Base-by-base conservation (phyloP, 1,140 invertebrate species). In the Bombus waltoni region DNA sequence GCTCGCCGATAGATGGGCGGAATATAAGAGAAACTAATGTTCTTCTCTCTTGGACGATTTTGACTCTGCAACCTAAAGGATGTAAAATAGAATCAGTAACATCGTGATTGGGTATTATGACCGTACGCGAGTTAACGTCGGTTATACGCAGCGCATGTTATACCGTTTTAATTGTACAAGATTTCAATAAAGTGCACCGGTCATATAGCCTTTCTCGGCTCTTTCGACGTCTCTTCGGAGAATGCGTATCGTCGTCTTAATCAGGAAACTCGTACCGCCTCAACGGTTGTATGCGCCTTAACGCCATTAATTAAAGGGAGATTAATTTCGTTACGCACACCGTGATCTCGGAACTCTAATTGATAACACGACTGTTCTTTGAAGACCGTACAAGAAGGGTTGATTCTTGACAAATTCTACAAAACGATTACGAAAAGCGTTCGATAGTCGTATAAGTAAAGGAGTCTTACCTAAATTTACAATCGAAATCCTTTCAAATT, bases 311-410 rank as follows among this genome's bases (percentile, higher is more conserved):
- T 85, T 85, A 85, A 85, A 68, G 53, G 83, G 57, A 80, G 83
- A 85, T 85, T 85, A 85, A 85, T 85, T 80, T 73, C 77, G 83
- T 80, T 85, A 85, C 76, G 83, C 72, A 40, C 53, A 80, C 75
- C 66, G 83, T 79, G 77, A 85, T 85, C 83, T 85, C 77, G 83
- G 83, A 85, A 80, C 76, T 73, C 76, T 79, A 85, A 85, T 85
- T 85, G 83, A 85, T 85, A 85, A 85, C 83, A 40, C 28, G 83
- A 42, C 68, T 15, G 68, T 85, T 85, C 83, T 42, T 40, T 73
- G 83, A 85, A 85, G 83, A 10, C 2, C 35, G 77, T 57, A 25
- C 32, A 25, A 15, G 68, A 65, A 38, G n/a, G 59, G 75, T 25
- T 18, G 83, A 32, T 6, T 8, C 38, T 40, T 76, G 83, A 62